phyloP scores from a whole-genome alignment of 2,797 vertebrate species.

The Tragelaphus eurycerus region DNA sequence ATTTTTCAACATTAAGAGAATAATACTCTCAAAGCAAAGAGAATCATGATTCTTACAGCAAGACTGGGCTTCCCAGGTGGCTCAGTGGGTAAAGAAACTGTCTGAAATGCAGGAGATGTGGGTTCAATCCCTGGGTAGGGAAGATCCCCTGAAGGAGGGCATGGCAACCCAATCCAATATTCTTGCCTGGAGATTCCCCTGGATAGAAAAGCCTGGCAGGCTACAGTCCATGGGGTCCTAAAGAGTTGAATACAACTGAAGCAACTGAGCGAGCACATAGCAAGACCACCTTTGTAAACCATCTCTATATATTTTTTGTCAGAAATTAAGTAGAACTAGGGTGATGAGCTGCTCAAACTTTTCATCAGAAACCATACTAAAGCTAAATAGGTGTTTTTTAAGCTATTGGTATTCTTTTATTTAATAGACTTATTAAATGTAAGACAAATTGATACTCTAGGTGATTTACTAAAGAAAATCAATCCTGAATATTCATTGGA shows the following conservation, averaged over 20 bases:
- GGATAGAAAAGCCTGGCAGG: background rate
- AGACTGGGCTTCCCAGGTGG: background rate
- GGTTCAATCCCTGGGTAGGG: background rate
- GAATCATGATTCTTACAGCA: background rate
- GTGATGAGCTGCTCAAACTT: background rate
- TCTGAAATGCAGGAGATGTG: background rate
- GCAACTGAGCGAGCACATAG: background rate
- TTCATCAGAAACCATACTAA: background rate
- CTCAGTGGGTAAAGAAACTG: background rate
- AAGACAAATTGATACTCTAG: background rate
- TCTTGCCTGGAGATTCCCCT: background rate
- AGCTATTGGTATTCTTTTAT: background rate
- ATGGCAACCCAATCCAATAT: background rate
- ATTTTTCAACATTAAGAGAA: conserved; percentile 28
- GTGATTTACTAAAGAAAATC: background rate
- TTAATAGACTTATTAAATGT: background rate
- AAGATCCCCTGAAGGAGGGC: background rate
- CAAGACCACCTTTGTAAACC: background rate
- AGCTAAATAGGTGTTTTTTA: background rate
- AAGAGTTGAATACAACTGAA: background rate
- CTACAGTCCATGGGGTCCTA: background rate
- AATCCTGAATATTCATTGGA: background rate
- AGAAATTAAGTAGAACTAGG: background rate
- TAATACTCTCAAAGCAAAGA: background rate
- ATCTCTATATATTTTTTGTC: background rate